These are phyloP conservation scores for Bombus pascuorum DNA, from an alignment of 1,140 invertebrate species.

Conservation along the genomic window DNA sequence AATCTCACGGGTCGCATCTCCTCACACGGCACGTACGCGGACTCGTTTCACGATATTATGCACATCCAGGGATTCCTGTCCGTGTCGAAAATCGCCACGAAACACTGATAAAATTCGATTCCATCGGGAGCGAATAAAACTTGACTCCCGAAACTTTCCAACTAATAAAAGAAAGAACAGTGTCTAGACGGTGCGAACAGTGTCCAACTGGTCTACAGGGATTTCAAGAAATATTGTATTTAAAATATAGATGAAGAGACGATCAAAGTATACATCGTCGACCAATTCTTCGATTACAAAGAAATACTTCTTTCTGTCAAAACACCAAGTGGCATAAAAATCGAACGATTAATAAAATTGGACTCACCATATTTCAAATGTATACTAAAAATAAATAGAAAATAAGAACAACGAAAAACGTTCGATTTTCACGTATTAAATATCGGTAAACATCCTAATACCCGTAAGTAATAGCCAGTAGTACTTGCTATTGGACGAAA, in stretches of 20 bases:
- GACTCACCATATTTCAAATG: too few species aligned
- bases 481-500: not conserved
- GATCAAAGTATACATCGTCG: too few species aligned
- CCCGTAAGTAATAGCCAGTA: too few species aligned
- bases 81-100: conserved; percentile 9
- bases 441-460: too few species aligned
- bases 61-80: not conserved
- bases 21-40: conserved; percentile 23
- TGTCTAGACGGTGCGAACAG: not conserved
- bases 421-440: too few species aligned
- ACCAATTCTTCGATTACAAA: too few species aligned
- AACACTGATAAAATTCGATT: conserved; percentile 45
- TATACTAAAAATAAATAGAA: too few species aligned
- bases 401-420: too few species aligned
- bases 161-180: not conserved
- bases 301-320: too few species aligned
- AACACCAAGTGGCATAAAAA: too few species aligned
- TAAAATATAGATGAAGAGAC: not conserved
- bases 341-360: too few species aligned
- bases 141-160: conserved; percentile 5
- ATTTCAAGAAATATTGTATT: not conserved
- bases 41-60: conserved; percentile 58
- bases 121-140: conserved; percentile 19
- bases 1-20: conserved; percentile 3
- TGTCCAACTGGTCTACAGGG: not conserved